Conservation (phyloP, 2,888 invertebrate genomes). For the Cataglyphis rosenhaueri region DNA sequence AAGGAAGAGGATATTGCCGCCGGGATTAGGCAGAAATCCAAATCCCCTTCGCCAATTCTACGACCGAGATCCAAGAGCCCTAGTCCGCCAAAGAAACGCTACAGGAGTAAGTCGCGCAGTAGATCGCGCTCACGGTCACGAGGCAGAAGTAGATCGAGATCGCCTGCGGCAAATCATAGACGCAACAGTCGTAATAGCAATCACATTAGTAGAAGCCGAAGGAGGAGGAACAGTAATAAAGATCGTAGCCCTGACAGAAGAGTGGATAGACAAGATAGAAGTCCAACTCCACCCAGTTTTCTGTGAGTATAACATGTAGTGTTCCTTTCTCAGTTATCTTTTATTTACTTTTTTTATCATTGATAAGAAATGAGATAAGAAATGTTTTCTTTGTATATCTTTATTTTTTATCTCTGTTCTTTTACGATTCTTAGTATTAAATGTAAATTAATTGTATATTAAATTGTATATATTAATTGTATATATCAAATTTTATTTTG, state of each 20-base stretch:
- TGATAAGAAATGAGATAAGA: neutral
- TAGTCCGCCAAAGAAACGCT: constrained; percentile 91
- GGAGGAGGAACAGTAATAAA: constrained; percentile 85
- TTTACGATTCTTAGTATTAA: constrained; percentile 3
- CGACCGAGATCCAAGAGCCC: constrained; percentile 91
- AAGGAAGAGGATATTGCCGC: constrained; percentile 93
- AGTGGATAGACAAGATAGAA: constrained; percentile 84
- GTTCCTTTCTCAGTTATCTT: neutral
- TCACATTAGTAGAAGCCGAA: constrained; percentile 85
- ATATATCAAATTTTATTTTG: constrained; percentile 18
- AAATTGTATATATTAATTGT: neutral
- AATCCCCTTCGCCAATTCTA: constrained; percentile 93
- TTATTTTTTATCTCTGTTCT: neutral
- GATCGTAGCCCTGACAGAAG: constrained; percentile 83
- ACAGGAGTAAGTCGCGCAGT: constrained; percentile 89
- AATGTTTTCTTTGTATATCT: neutral
- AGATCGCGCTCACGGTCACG: constrained; percentile 86
- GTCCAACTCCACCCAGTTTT: constrained; percentile 91
- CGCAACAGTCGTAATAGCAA: constrained; percentile 81
- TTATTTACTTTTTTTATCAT: neutral
- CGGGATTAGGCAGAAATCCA: constrained; percentile 90
- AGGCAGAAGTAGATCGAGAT: constrained; percentile 86
- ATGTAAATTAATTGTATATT: neutral
- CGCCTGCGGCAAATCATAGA: constrained; percentile 83
- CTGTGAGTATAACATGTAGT: constrained; percentile 87